Evolutionary conservation across 1,140 invertebrate genomes (phyloP).

Genomic region (Orius laevigatus): DNA sequence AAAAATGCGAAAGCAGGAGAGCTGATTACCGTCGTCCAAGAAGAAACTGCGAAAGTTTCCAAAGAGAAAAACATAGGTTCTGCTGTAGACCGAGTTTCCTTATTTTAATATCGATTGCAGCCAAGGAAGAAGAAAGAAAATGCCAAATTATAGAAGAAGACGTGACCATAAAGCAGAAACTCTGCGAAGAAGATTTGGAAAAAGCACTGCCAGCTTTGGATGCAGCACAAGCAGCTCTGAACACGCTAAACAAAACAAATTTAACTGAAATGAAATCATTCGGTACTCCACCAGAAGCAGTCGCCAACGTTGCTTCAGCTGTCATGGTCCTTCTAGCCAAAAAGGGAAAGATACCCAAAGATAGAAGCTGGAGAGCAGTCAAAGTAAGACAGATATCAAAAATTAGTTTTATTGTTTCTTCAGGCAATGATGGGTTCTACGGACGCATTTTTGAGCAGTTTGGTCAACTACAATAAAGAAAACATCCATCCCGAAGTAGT

Average conservation of each 20-base stretch:
- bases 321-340: conserved; percentile 72
- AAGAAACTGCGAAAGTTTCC: conserved; percentile 78
- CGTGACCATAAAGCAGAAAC: conserved; percentile 64
- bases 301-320: conserved; percentile 70
- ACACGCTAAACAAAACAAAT: conserved; percentile 87
- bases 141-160: conserved; percentile 77
- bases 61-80: conserved; percentile 64
- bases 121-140: conserved; percentile 72
- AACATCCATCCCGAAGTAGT: conserved; percentile 79
- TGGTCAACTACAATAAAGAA: conserved; percentile 86
- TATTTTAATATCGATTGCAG: conserved; percentile 24
- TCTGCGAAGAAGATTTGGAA: conserved; percentile 75
- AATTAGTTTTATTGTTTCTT: conserved; percentile 2
- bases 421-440: conserved; percentile 59
- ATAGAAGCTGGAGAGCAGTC: conserved; percentile 82
- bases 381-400: conserved; percentile 36
- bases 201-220: conserved; percentile 80
- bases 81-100: no score
- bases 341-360: conserved; percentile 79
- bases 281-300: conserved; percentile 62
- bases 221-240: conserved; percentile 76
- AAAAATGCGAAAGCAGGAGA: conserved; percentile 83
- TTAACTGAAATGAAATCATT: conserved; percentile 90
- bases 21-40: conserved; percentile 74
- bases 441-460: conserved; percentile 69